Conservation (phyloP, 1,140 invertebrate species). For the Trypoxylus dichotomus region DNA sequence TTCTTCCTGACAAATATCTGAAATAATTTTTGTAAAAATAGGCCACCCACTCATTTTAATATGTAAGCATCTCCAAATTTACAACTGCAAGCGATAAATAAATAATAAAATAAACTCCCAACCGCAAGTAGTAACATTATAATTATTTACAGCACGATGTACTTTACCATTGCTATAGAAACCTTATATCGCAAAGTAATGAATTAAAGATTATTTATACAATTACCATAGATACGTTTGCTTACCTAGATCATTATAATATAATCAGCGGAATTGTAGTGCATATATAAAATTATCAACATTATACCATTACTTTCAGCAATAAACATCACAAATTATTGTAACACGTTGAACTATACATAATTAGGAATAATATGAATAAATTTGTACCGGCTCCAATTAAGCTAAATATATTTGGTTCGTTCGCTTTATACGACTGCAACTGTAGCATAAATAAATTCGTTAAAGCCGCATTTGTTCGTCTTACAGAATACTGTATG, state of each 20-base stretch:
- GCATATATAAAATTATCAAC: background rate
- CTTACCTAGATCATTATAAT: background rate
- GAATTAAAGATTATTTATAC: background rate
- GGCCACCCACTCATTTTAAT: background rate
- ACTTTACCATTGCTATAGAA: too few species aligned
- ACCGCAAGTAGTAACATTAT: too few species aligned
- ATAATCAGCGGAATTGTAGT: background rate
- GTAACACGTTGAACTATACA: background rate
- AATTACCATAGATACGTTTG: background rate
- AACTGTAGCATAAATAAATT: background rate
- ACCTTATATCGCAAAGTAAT: background rate
- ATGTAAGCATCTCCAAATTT: too few species aligned
- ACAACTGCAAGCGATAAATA: too few species aligned
- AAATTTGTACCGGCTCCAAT: slow-evolving; percentile 15
- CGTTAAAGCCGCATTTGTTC: background rate
- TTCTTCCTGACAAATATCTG: too few species aligned
- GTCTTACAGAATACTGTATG: too few species aligned
- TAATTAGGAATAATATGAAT: slow-evolving; percentile 13
- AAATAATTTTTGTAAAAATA: too few species aligned
- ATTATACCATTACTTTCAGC: background rate
- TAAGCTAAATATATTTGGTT: slow-evolving; percentile 1
- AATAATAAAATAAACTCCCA: too few species aligned
- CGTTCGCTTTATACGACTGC: background rate
- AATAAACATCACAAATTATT: background rate
- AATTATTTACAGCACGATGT: too few species aligned